Percentiles rank a stretch among this genome's conserved stretches.
Conservation (phyloP, 2,888 invertebrate genomes). For the Villa cingulata region DNA sequence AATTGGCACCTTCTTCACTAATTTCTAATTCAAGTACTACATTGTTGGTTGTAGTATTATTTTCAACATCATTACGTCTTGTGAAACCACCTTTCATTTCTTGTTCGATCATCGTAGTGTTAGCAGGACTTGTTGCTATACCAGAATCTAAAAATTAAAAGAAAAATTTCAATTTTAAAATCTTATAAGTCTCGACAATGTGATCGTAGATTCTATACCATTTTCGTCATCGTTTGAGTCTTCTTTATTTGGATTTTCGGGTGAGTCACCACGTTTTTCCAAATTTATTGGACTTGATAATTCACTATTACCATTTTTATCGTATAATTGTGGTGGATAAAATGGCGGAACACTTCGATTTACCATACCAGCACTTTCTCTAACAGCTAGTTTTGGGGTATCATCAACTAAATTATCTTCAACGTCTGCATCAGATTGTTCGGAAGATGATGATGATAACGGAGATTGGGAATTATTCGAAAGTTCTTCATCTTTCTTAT, state of each 20-base stretch:
- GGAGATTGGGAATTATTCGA: conserved; percentile 26
- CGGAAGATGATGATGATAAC: conserved; percentile 40
- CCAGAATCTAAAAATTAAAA: conserved; percentile 27
- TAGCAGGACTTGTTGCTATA: conserved; percentile 33
- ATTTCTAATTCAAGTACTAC: conserved; percentile 26
- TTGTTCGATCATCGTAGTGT: conserved; percentile 15
- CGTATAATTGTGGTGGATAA: conserved; percentile 12
- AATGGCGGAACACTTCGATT: conserved; percentile 8
- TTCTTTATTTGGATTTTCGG: conserved; percentile 44
- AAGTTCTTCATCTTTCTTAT: conserved; percentile 31
- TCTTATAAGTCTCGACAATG: background rate
- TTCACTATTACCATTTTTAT: conserved; percentile 31
- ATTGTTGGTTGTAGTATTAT: conserved; percentile 14
- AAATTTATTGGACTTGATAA: conserved; percentile 20
- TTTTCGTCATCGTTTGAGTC: conserved; percentile 41
- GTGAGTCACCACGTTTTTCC: conserved; percentile 44
- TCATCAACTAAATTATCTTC: conserved; percentile 61
- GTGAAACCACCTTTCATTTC: conserved; percentile 10
- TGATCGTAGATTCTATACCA: conserved; percentile 26
- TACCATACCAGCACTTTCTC: conserved; percentile 20
- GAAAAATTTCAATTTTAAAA: background rate
- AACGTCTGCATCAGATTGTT: conserved; percentile 66
- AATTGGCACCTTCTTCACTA: conserved; percentile 28
- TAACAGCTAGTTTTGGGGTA: conserved; percentile 20
- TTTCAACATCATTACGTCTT: conserved; percentile 12